Base-by-base conservation (phyloP, 2,113 vertebrate species). In the Thamnaconus septentrionalis region DNA sequence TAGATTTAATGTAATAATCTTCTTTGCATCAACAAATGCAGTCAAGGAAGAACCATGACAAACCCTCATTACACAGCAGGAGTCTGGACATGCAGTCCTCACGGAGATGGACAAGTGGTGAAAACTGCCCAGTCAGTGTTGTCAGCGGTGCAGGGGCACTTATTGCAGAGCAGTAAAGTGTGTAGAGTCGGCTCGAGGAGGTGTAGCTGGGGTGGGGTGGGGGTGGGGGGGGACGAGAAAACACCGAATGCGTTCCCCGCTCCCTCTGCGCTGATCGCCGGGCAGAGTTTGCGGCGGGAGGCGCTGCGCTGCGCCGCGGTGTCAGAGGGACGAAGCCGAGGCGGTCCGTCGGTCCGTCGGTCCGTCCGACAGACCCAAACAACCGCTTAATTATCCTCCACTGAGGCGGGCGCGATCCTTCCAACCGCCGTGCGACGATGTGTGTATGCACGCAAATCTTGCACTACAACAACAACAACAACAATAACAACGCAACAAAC, bases 321-420 rank as follows among this genome's bases (percentile, higher is more conserved):
- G 90, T 89, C 90, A 90, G 75, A 75, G 76, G 73, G 85, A 71
- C 69, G 85, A 89, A 70, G 85, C 18, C 31, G 66, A 79, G 82
- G 81, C 79, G 60, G 72, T 74, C 75, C 55, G 67, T 53, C 79
- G 60, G 72, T 74, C 75, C 55, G 67, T 53, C 77, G 56, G 56
- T 73, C 72, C 69, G 78, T 71, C 55, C 43, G 18, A 31, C 18
- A 31, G 18, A 31, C 18, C 18, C 18, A 31, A 31, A 31, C 18
- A 31, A 45, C 5, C 44, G 44, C 44, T 45, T 45, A 45, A 60
- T 59, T 44, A 62, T 57, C 46, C 40, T 31, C 18, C 11, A 66
- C 69, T 58, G 11, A 66, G 31, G 75, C 8, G 53, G 64, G 71
- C 61, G 68, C 8, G 42, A 44, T 75, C 70, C 12, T 53, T 66